Evolutionary conservation across 2,113 vertebrate species (phyloP).

Genomic region (Syngnathus floridae): DNA sequence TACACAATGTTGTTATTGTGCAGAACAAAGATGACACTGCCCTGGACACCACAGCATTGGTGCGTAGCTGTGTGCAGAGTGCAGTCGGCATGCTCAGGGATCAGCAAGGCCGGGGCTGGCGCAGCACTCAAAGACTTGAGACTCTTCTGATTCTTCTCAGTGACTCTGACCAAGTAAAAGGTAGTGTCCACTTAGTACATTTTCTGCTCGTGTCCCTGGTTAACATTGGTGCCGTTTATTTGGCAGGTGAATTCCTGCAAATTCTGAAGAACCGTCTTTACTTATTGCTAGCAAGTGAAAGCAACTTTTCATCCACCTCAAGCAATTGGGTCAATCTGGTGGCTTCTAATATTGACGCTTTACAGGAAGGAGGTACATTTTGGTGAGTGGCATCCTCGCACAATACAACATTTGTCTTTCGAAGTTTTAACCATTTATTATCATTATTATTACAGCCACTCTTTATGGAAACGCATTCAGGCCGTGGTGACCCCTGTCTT

Average conservation of each 20-base stretch:
- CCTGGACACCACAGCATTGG: slow-evolving; percentile 80
- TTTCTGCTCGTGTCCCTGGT: background rate
- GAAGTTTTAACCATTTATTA: background rate
- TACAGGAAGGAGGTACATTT: slow-evolving; percentile 96
- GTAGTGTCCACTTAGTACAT: slow-evolving; percentile 40
- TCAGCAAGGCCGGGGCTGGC: slow-evolving; percentile 57
- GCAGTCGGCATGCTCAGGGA: slow-evolving; percentile 86
- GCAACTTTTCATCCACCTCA: slow-evolving; percentile 44
- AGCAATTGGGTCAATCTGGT: slow-evolving; percentile 82
- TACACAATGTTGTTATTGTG: background rate
- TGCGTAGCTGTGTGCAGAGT: slow-evolving; percentile 85
- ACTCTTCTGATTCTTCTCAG: slow-evolving; percentile 79
- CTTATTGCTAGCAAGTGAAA: slow-evolving; percentile 67
- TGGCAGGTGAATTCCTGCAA: slow-evolving; percentile 77
- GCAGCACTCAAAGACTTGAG: slow-evolving; percentile 76
- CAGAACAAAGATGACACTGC: slow-evolving; percentile 44
- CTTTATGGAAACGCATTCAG: slow-evolving; percentile 88
- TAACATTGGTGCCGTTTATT: slow-evolving; percentile 7
- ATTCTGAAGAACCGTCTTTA: slow-evolving; percentile 74
- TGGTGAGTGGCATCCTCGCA: slow-evolving; percentile 64
- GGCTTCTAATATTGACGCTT: slow-evolving; percentile 81
- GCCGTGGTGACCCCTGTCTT: slow-evolving; percentile 77
- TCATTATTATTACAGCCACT: slow-evolving; percentile 67
- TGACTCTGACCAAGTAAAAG: slow-evolving; percentile 59
- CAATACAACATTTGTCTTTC: background rate